phyloP scores from a whole-genome alignment of 2,888 invertebrate species.

The Aromia moschata region DNA sequence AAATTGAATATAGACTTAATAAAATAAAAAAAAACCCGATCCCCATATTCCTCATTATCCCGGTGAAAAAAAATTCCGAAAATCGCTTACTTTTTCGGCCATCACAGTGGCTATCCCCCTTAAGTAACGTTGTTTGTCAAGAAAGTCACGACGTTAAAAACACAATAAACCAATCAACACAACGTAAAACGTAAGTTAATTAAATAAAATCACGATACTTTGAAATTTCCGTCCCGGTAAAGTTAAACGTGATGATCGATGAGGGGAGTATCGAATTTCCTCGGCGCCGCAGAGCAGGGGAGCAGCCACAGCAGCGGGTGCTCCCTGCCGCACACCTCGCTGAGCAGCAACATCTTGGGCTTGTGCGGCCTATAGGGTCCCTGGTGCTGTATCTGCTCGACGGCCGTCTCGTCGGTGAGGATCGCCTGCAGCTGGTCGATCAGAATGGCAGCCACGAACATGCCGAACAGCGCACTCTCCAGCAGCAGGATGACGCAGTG shows the following conservation, averaged over 20 bases:
- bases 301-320: slow-evolving; percentile 78
- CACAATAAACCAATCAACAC: too few relatives aligned
- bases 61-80: too few relatives aligned
- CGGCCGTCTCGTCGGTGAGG: slow-evolving; percentile 83
- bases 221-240: too few relatives aligned
- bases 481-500: slow-evolving; percentile 84
- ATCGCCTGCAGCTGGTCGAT: slow-evolving; percentile 88
- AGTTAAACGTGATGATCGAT: slow-evolving; percentile 59
- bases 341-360: slow-evolving; percentile 71
- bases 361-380: slow-evolving; percentile 73
- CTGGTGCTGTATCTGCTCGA: slow-evolving; percentile 79
- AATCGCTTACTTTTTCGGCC: too few relatives aligned
- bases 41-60: too few relatives aligned
- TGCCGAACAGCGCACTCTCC: slow-evolving; percentile 85
- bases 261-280: slow-evolving; percentile 58
- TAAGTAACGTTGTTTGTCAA: too few relatives aligned
- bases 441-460: slow-evolving; percentile 88
- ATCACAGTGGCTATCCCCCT: too few relatives aligned
- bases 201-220: too few relatives aligned
- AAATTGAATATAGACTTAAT: too few relatives aligned
- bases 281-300: slow-evolving; percentile 69
- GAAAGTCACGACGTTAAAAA: too few relatives aligned
- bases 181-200: too few relatives aligned
- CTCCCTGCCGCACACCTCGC: slow-evolving; percentile 70
- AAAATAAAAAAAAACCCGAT: too few relatives aligned